Conservation (phyloP, 2,888 invertebrate species). For the Himalopsyche tibetana region DNA sequence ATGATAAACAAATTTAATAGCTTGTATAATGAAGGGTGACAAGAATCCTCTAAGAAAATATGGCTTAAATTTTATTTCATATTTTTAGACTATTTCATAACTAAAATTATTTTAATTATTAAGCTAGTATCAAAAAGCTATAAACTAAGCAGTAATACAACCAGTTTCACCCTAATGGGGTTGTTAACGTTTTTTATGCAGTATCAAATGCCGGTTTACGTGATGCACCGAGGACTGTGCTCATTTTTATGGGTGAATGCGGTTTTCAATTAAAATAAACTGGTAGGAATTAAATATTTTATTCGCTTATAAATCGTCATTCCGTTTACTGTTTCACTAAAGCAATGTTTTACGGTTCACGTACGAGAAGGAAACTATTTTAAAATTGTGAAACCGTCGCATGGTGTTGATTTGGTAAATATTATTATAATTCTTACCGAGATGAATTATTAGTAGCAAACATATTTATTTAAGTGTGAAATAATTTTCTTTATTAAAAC, state of each 20-base stretch:
- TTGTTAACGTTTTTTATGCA: slow-evolving; percentile 6
- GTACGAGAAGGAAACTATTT: background rate
- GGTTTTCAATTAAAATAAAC: slow-evolving; percentile 34
- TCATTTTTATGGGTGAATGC: slow-evolving; percentile 34
- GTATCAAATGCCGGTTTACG: slow-evolving; percentile 1
- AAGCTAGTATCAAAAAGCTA: background rate
- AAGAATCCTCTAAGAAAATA: no score
- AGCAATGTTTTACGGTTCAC: background rate
- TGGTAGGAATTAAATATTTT: slow-evolving; percentile 15
- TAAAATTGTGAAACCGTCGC: no score
- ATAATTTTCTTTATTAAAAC: no score
- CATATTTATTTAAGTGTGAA: no score
- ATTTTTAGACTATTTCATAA: no score
- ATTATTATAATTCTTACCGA: no score
- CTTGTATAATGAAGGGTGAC: no score
- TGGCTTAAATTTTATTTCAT: no score
- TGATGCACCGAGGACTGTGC: slow-evolving; percentile 26
- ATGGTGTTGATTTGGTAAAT: no score
- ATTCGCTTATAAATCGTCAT: slow-evolving; percentile 11
- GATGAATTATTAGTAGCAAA: no score
- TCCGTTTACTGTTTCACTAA: background rate
- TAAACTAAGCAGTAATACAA: background rate
- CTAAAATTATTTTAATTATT: no score
- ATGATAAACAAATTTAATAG: no score
- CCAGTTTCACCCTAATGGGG: background rate